Evolutionary conservation across 2,888 invertebrate genomes (phyloP), one percentile per base, ranked within the genome.

Genomic region (Andrena camellia): DNA sequence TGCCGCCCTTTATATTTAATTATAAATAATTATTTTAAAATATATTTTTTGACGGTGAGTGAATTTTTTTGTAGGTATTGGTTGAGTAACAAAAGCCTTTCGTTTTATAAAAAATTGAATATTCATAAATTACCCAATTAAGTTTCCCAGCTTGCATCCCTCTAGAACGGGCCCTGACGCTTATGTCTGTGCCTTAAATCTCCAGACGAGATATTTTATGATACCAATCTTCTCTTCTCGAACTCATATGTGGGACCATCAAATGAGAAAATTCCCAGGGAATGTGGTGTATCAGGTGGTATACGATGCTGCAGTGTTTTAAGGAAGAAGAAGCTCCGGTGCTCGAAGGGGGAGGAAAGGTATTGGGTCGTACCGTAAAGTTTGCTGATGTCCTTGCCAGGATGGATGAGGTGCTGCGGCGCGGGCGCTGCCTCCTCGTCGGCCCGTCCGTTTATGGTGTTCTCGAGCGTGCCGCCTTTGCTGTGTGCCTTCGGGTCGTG

Each of bases 401-500:
- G 97, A 95, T 97, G 98, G 92, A 98, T 96, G 92, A 97, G 96
- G 94, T 97, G 97, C 92, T 96, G 96, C 82, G 96, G 96, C 72
- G 96, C 96, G 17, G 96, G 96, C 64, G 96, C 96, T 83, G 96
- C 96, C 81, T 96, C 95, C 89, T 96, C 97, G 91, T 95, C 96
- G 92, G 96, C 96, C 83, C 95, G 94, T 48, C 98, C 98, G 93
- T 98, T 98, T 87, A 98, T 97, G 78, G 98, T 98, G 94, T 98
- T 98, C 94, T 98, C 98, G 91, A 98, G 95, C 31, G 98, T 98
- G 64, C 98, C 98, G 77, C 98, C 98, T 95, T 98, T 98, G 93
- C 98, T 97, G 95, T 98, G 98, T 94, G 97, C 97, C 95, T 98
- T 98, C 69, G 98, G 98, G 95, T 98, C 98, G 95, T 98, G 98